Conservation (phyloP, 2,888 invertebrate genomes). For the Lasioglossum calceatum region DNA sequence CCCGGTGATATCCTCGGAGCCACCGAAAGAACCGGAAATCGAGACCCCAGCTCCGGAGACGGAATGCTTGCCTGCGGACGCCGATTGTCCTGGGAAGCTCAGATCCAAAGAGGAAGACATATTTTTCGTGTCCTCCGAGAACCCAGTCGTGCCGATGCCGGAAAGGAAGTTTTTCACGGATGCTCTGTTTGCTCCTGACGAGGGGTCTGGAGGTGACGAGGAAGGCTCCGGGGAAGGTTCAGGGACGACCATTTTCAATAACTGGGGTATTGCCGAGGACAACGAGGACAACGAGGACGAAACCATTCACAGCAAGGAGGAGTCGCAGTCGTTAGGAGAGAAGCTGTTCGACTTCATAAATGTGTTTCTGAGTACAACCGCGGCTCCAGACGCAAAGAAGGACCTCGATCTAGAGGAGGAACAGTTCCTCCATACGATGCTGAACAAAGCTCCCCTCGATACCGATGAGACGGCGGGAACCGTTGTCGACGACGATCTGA, state of each 20-base stretch:
- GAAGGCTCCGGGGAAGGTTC: constrained; percentile 84
- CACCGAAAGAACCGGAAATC: constrained; percentile 12
- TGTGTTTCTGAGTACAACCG: constrained; percentile 37
- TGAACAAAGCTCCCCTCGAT: constrained; percentile 50
- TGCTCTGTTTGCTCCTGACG: constrained; percentile 74
- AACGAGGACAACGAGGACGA: background rate
- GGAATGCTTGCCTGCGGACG: background rate
- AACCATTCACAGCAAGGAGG: background rate
- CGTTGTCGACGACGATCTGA: background rate
- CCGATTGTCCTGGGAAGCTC: constrained; percentile 28
- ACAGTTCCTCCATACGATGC: constrained; percentile 74
- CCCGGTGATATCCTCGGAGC: background rate
- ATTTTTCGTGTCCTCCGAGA: constrained; percentile 65
- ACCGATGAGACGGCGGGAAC: background rate
- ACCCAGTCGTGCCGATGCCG: constrained; percentile 22
- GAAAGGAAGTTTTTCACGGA: constrained; percentile 44
- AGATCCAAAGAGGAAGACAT: constrained; percentile 57
- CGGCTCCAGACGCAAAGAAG: constrained; percentile 62
- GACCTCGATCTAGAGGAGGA: constrained; percentile 77
- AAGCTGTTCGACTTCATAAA: constrained; percentile 62
- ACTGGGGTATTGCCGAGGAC: constrained; percentile 4
- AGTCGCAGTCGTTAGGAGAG: constrained; percentile 53
- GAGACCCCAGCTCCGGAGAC: constrained; percentile 58
- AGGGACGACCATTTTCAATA: constrained; percentile 63
- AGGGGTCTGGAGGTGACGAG: constrained; percentile 82